Evolutionary conservation across 2,797 vertebrate genomes (phyloP).

Genomic region (Sebastes goodei): DNA sequence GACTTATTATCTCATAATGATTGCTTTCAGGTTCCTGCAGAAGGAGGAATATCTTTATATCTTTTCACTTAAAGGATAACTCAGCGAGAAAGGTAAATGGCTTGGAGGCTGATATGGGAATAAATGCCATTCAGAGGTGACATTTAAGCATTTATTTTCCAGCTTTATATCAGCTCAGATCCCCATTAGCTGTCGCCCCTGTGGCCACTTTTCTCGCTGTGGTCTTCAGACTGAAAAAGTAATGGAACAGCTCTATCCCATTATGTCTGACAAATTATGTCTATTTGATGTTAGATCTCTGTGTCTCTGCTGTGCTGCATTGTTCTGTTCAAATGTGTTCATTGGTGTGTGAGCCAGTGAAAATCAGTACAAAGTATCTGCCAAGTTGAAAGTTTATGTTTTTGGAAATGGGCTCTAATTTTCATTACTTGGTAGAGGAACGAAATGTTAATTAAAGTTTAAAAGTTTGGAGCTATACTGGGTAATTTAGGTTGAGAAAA

Average conservation of each 20-base stretch:
- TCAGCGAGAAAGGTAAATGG: slow-evolving; percentile 7
- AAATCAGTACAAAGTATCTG: not conserved
- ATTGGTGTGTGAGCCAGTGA: not conserved
- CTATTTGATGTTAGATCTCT: slow-evolving; percentile 13
- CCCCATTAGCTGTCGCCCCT: slow-evolving; percentile 25
- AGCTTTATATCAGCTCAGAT: slow-evolving; percentile 7
- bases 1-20: slow-evolving; percentile 55
- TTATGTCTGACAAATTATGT: slow-evolving; percentile 37
- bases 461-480: not conserved
- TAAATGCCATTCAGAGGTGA: slow-evolving; percentile 28
- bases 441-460: not conserved
- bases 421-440: not conserved
- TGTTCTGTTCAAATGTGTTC: not conserved
- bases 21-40: slow-evolving; percentile 16
- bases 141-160: slow-evolving; percentile 29
- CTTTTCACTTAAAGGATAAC: slow-evolving; percentile 6
- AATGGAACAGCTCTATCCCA: slow-evolving; percentile 18
- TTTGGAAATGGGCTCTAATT: not conserved
- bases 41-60: not conserved
- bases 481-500: not conserved
- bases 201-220: not conserved
- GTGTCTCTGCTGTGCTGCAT: not conserved
- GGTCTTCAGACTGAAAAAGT: slow-evolving; percentile 2
- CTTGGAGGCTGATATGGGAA: slow-evolving; percentile 18
- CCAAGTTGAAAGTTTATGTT: not conserved